Percentiles rank a stretch among this genome's conserved stretches.
phyloP scores from a whole-genome alignment of 23 tunicate genomes.

The Halocynthia roretzi region DNA sequence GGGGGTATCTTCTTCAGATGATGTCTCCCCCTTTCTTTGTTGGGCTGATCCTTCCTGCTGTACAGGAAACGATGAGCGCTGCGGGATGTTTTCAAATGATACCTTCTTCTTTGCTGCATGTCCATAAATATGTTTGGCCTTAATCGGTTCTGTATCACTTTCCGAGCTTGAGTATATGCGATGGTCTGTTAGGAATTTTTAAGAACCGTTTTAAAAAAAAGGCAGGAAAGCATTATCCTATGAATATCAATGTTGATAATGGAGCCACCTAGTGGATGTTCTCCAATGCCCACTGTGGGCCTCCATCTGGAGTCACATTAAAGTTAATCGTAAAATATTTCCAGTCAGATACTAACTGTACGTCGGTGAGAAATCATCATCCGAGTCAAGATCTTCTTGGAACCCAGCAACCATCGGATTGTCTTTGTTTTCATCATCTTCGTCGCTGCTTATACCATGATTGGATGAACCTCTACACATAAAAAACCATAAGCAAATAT shows the following conservation, averaged over 20 bases:
- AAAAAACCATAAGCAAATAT: background rate
- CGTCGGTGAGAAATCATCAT: conserved; percentile 23
- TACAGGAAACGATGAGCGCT: too few species aligned
- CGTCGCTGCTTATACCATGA: conserved; percentile 26
- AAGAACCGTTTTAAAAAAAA: too few species aligned
- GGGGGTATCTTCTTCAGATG: background rate
- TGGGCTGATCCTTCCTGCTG: background rate
- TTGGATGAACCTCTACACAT: background rate
- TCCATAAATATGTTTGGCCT: background rate
- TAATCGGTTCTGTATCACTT: background rate
- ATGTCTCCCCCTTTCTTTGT: background rate
- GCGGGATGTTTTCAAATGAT: background rate
- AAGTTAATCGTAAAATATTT: background rate
- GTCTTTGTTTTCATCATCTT: conserved; percentile 54
- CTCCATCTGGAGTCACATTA: background rate
- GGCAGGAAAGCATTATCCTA: too few species aligned
- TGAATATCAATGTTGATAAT: too few species aligned
- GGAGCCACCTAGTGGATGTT: too few species aligned
- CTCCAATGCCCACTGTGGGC: background rate
- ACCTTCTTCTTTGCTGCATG: background rate
- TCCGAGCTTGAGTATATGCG: background rate
- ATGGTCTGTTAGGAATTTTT: background rate
- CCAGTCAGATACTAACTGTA: background rate
- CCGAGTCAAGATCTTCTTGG: conserved; percentile 76
- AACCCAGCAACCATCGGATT: conserved; percentile 92